phyloP scores from a whole-genome alignment of 2,888 invertebrate genomes.

The Coenonympha arcania region DNA sequence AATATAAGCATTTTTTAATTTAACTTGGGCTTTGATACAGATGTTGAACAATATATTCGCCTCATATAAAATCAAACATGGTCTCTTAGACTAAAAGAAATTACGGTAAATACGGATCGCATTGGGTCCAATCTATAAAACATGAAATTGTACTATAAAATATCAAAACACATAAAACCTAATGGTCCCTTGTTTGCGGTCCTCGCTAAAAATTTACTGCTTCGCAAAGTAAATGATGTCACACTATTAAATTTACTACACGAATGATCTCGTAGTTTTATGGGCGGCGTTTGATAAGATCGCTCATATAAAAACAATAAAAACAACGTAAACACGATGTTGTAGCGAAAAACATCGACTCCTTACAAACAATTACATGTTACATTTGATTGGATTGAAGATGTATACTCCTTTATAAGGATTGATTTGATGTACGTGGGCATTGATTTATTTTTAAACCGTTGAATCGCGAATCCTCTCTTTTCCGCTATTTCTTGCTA shows the following conservation, averaged over 20 bases:
- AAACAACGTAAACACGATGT: background rate
- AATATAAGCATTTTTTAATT: too few species aligned
- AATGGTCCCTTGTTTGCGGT: conserved; percentile 37
- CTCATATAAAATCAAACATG: background rate
- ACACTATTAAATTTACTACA: conserved; percentile 17
- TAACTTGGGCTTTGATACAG: too few species aligned
- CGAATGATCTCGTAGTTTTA: conserved; percentile 14
- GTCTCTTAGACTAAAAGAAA: conserved; percentile 21
- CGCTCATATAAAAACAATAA: conserved; percentile 11
- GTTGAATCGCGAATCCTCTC: too few species aligned
- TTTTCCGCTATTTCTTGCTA: too few species aligned
- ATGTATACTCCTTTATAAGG: background rate
- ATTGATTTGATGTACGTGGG: background rate
- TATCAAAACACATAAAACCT: conserved; percentile 30
- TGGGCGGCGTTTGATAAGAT: conserved; percentile 14
- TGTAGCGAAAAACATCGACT: conserved; percentile 2
- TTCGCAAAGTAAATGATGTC: conserved; percentile 19
- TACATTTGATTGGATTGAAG: background rate
- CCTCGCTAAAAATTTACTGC: conserved; percentile 10
- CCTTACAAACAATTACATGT: background rate
- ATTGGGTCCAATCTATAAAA: conserved; percentile 35
- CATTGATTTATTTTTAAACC: too few species aligned
- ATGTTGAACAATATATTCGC: too few species aligned
- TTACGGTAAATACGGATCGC: conserved; percentile 36
- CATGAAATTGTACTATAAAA: conserved; percentile 37